Evolutionary conservation across 2,888 invertebrate genomes (phyloP).

Genomic region (Blastobasis lacticolella): DNA sequence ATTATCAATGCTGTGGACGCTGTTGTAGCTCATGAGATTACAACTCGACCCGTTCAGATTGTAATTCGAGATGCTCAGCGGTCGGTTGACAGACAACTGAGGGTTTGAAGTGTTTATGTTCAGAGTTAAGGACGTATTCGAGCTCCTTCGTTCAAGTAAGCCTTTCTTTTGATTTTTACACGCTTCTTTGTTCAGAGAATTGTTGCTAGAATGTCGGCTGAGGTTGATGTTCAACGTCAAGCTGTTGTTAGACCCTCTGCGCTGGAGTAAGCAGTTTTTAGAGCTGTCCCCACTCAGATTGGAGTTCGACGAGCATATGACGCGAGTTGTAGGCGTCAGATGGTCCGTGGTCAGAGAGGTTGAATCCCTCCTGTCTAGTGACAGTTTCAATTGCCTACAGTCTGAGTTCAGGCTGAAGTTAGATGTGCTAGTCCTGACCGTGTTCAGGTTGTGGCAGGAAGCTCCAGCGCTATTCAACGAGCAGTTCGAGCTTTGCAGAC

Average conservation of each 20-base stretch:
- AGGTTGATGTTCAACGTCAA: constrained; percentile 83
- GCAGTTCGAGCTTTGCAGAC: constrained; percentile 71
- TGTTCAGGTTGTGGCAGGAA: constrained; percentile 57
- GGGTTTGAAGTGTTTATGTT: constrained; percentile 73
- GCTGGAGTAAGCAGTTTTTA: constrained; percentile 81
- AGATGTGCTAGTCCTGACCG: constrained; percentile 60
- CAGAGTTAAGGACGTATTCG: constrained; percentile 91
- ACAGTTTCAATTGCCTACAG: constrained; percentile 73
- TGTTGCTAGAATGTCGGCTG: constrained; percentile 74
- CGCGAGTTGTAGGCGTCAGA: constrained; percentile 49
- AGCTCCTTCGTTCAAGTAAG: constrained; percentile 88
- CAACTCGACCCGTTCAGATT: constrained; percentile 68
- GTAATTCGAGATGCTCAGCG: constrained; percentile 67
- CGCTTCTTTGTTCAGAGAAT: constrained; percentile 64
- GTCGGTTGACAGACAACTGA: constrained; percentile 60
- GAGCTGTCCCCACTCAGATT: constrained; percentile 51
- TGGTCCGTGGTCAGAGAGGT: constrained; percentile 80
- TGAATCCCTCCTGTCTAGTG: constrained; percentile 90
- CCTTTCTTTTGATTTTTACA: constrained; percentile 76
- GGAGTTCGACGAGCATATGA: constrained; percentile 67
- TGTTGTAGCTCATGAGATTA: constrained; percentile 63
- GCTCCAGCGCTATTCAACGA: constrained; percentile 59
- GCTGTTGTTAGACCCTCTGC: constrained; percentile 90
- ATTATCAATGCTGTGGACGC: constrained; percentile 64
- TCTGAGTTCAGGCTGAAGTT: constrained; percentile 64